Base-by-base conservation (phyloP, 2,888 invertebrate species). In the Herminia tarsipennalis region DNA sequence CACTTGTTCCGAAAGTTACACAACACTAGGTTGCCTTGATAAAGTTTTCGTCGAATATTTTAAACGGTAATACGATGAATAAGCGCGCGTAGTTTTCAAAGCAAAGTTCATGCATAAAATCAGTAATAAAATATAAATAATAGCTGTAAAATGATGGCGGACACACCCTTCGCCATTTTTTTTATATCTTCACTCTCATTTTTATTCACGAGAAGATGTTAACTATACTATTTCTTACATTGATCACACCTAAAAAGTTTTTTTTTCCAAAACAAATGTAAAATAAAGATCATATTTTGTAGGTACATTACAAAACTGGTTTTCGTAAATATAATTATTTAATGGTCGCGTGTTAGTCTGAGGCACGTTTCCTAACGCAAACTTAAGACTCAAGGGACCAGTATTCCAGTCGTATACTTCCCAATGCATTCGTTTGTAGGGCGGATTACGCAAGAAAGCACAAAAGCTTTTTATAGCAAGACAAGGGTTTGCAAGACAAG, bases 371-470 rank as follows among this genome's bases (percentile, higher is more conserved):
- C 13, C 8, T 38, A 33, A 38, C 27, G 38, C 25, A 48, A 59
- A 51, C 38, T 39, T 35, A 30, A 20, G 30, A 8, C 67, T 40
- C 50, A 14, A 40, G 57, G 38, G 63, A 39, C 30, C 14, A 22
- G 30, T 39, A 49, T 49, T 56, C 43, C n/a, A 37, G 30, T 14
- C 12, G 3, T 9, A n/a, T 20, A 27, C 52, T 51, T 41, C 21
- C 41, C 42, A 33, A 36, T 50, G 38, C 48, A 36, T 28, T 43
- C 17, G 32, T 39, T 45, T 22, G 38, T 56, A 52, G 55, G 49
- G 46, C 45, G 51, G 17, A 42, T 67, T 67, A 67, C 67, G 63
- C 49, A 67, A 66, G 53, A 64, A 22, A 14, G 21, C 25, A 25
- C 13, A 20, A 16, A 44, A 18, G 30, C 18, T 33, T 38, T 58